Evolutionary conservation across 2,888 invertebrate species (phyloP).

Genomic region (Congeria kusceri): DNA sequence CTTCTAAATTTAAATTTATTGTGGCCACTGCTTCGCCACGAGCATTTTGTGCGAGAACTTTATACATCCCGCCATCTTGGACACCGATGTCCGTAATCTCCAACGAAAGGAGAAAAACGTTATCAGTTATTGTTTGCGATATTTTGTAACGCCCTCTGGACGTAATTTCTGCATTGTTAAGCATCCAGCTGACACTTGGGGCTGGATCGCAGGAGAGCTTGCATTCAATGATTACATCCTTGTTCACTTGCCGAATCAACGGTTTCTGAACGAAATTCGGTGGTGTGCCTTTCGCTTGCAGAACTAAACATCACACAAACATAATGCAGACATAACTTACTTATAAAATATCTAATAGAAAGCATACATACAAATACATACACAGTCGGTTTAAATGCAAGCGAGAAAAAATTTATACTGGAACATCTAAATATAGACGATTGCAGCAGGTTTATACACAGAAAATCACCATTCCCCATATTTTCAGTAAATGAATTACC

Average conservation of each 20-base stretch:
- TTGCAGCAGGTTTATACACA: too few relatives aligned
- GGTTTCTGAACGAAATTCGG: constrained; percentile 99
- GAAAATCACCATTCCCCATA: too few relatives aligned
- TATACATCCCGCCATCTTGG: constrained; percentile 94
- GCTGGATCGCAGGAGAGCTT: constrained; percentile 85
- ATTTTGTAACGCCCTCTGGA: constrained; percentile 91
- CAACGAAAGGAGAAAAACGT: constrained; percentile 92
- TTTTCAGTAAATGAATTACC: too few relatives aligned
- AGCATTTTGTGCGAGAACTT: constrained; percentile 95
- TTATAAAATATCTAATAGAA: too few relatives aligned
- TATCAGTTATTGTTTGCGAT: constrained; percentile 88
- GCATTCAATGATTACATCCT: constrained; percentile 89
- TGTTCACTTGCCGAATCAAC: constrained; percentile 97
- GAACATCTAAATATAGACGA: too few relatives aligned
- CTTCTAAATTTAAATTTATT: constrained; percentile 90
- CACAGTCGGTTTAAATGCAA: too few relatives aligned
- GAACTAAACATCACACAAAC: constrained; percentile 25
- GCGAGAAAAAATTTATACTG: too few relatives aligned
- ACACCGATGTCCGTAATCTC: constrained; percentile 94
- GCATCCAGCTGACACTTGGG: constrained; percentile 97
- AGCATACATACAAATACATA: too few relatives aligned
- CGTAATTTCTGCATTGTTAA: constrained; percentile 93
- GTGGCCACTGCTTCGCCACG: constrained; percentile 97
- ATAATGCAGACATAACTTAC: constrained; percentile 10
- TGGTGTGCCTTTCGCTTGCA: constrained; percentile 67